phyloP scores from a whole-genome alignment of 1,140 invertebrate species.

The Dolichoris vasculosae region DNA sequence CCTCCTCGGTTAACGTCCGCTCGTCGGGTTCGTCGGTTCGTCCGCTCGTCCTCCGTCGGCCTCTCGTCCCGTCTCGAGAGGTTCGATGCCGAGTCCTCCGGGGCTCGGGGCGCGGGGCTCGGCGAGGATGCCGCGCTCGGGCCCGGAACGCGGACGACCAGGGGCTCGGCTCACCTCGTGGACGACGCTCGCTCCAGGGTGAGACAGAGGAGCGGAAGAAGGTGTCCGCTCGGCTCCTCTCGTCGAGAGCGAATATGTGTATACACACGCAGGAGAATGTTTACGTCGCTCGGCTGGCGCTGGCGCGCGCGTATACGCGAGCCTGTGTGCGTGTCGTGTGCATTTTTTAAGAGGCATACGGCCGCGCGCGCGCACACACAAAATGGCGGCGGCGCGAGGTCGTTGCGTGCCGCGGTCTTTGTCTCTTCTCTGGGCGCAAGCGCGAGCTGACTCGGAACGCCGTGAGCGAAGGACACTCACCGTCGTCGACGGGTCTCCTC shows the following conservation, averaged over 20 bases:
- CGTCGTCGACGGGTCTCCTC: not conserved
- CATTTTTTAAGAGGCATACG: not conserved
- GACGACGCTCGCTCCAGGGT: not conserved
- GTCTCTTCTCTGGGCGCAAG: not conserved
- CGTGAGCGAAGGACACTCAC: conserved; percentile 1
- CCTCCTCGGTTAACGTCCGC: conserved; percentile 9
- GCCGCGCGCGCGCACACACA: not conserved
- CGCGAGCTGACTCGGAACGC: not conserved
- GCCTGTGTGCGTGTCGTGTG: not conserved
- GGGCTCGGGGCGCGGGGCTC: not conserved
- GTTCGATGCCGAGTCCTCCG: not conserved
- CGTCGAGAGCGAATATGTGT: not conserved
- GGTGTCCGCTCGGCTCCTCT: conserved; percentile 4
- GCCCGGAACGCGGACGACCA: too few species aligned
- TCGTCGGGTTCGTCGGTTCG: not conserved
- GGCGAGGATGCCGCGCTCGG: not conserved
- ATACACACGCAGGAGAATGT: conserved; percentile 16
- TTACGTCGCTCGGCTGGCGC: conserved; percentile 11
- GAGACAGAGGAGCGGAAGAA: not conserved
- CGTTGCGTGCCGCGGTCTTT: not conserved
- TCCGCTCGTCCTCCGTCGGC: not conserved
- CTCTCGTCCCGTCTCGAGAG: too few species aligned
- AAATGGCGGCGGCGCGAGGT: conserved; percentile 31
- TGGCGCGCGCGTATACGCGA: not conserved
- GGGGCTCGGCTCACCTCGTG: not conserved